Percentiles rank a stretch among this genome's conserved stretches.
These are phyloP conservation scores for Callionymus lyra DNA, from an alignment of 2,113 vertebrate genomes.

Conservation along the genomic window DNA sequence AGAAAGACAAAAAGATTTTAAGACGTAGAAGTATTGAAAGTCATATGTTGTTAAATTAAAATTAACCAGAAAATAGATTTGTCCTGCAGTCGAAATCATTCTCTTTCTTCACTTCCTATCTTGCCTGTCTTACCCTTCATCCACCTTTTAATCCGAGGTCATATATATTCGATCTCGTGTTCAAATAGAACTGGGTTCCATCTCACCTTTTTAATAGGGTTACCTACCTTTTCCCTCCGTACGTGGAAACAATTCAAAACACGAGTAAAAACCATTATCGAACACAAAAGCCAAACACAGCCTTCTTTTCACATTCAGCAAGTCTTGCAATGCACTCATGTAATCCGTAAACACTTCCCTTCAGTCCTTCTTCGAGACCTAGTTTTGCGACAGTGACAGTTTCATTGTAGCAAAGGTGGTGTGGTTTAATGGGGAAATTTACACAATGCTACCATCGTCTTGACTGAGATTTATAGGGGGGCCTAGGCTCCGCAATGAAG, in stretches of 20 bases:
- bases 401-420: slow-evolving; percentile 37
- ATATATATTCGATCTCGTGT: neutral
- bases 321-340: slow-evolving; percentile 14
- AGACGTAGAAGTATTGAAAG: too few relatives aligned
- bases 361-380: slow-evolving; percentile 3
- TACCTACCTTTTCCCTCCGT: slow-evolving; percentile 22
- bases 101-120: too few relatives aligned
- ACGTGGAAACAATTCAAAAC: slow-evolving; percentile 9
- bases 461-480: slow-evolving; percentile 51
- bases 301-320: too few relatives aligned
- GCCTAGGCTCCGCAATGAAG: slow-evolving; percentile 23
- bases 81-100: too few relatives aligned
- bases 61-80: too few relatives aligned
- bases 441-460: slow-evolving; percentile 45
- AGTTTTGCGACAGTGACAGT: slow-evolving; percentile 21
- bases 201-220: slow-evolving; percentile 15
- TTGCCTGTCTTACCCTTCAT: slow-evolving; percentile 5
- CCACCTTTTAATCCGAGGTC: slow-evolving; percentile 12
- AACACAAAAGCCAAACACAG: slow-evolving; percentile 10
- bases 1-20: too few relatives aligned
- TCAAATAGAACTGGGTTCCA: slow-evolving; percentile 9
- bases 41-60: too few relatives aligned
- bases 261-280: slow-evolving; percentile 13
- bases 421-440: slow-evolving; percentile 41
- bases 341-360: slow-evolving; percentile 29